Base-by-base conservation (phyloP, 2,888 invertebrate species). In the Oxycera nigricornis region DNA sequence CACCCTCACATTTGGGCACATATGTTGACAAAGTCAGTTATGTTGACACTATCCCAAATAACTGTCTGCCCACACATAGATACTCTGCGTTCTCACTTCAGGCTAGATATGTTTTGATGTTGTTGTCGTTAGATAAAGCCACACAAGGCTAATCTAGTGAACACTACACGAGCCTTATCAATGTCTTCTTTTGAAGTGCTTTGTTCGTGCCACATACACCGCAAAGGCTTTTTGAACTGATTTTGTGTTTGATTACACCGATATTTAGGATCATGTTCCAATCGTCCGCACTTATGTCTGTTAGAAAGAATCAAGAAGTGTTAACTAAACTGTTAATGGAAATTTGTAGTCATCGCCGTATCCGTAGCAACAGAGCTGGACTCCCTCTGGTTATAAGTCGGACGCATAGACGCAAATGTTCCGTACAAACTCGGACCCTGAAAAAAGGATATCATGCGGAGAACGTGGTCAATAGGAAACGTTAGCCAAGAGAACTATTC, bases 161-260 rank as follows among this genome's bases (percentile, higher is more conserved):
- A 65, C 65, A n/a, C n/a, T n/a, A n/a, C n/a, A 65, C 65, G 24
- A 65, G 39, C 65, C 65, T 35, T 65, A 65, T 65, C 65, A 35
- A n/a, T 26, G 24, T n/a, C 9, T 65, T 65, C 65, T 65, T 39
- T 65, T 61, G 17, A 65, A 65, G 65, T 24, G 14, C 39, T 65
- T 41, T 65, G 2, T 11, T n/a, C 6, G 22, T n/a, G 9, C 9
- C 24, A 2, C 31, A 24, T 11, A 41, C 14, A 41, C 65, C 24
- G 41, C 65, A 39, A 65, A 65, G 39, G 4, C 24, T 1, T 65
- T 65, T 65, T 22, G 41, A 39, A 41, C 35, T 39, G 39, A 41
- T 65, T 65, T 20, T 65, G 1, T 65, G 24, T 39, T 65, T 39
- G 65, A 65, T 39, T 59, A 28, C 14, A 14, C 28, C 11, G 17